Percentiles rank a stretch among this genome's conserved stretches.
These are phyloP conservation scores for Halictus quadricinctus DNA, from an alignment of 2,888 invertebrate genomes.

Conservation along the genomic window DNA sequence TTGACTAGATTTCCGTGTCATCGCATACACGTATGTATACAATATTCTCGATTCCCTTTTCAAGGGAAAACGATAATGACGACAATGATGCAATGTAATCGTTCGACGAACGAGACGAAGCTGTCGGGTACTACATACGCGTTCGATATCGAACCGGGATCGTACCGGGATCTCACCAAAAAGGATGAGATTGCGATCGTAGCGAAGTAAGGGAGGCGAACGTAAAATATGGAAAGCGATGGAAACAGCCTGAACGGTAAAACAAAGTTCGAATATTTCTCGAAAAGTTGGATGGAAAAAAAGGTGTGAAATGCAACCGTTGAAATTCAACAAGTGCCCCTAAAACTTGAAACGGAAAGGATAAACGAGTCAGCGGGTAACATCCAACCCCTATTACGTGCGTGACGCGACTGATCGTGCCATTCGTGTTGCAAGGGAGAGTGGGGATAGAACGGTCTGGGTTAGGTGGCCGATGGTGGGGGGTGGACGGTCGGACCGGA, in stretches of 20 bases:
- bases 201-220: not conserved
- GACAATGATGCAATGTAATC: no score
- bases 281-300: constrained; percentile 50
- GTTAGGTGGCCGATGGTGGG: not conserved
- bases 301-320: constrained; percentile 75
- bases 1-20: not conserved
- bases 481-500: constrained; percentile 31
- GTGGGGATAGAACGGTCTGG: constrained; percentile 40
- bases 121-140: not conserved
- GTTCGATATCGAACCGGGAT: not conserved
- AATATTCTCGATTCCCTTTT: no score
- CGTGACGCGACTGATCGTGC: constrained; percentile 72
- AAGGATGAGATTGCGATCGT: no score
- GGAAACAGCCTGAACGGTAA: not conserved
- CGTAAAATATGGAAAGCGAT: not conserved
- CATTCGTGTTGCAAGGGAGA: constrained; percentile 27
- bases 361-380: constrained; percentile 51
- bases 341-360: constrained; percentile 60
- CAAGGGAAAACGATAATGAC: no score
- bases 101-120: not conserved
- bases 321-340: constrained; percentile 80
- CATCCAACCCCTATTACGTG: constrained; percentile 72
- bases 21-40: no score
- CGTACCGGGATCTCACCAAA: not conserved
- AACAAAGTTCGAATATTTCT: constrained; percentile 42